A percentile compares a stretch with the other conserved stretches of the same genome.
phyloP scores from a whole-genome alignment of 1,140 invertebrate genomes.

The Maconellicoccus hirsutus region DNA sequence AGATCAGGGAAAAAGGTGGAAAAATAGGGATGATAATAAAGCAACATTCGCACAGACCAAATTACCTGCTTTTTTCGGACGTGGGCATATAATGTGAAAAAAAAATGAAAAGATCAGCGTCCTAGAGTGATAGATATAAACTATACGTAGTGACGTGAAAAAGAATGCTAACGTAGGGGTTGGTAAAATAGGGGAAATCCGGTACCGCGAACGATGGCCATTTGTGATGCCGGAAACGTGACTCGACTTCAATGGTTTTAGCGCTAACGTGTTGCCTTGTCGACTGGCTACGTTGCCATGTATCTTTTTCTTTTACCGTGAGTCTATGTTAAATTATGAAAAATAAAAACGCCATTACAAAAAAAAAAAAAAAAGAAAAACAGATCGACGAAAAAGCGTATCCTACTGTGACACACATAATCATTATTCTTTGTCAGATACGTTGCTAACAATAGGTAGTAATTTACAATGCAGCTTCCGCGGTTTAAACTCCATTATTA shows the following conservation, averaged over 20 bases:
- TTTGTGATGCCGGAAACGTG: background rate
- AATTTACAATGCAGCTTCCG: conserved; percentile 21
- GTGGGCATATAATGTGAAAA: background rate
- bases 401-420: conserved; percentile 19
- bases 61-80: background rate
- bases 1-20: background rate
- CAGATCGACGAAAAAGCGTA: background rate
- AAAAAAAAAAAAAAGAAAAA: background rate
- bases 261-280: background rate
- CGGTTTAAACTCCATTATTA: conserved; percentile 17
- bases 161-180: background rate
- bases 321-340: background rate
- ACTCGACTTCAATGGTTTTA: background rate
- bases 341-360: conserved; percentile 2
- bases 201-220: background rate
- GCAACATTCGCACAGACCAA: background rate
- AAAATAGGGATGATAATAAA: background rate
- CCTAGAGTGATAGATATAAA: background rate
- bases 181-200: background rate
- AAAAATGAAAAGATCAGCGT: conserved; percentile 1
- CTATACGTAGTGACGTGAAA: background rate
- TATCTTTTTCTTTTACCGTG: background rate
- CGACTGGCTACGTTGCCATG: background rate
- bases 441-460: conserved; percentile 8
- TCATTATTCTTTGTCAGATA: conserved; percentile 22